A percentile compares a stretch with the other conserved stretches of the same genome.
Conservation (phyloP, 2,113 vertebrate genomes). For the Prochilodus magdalenae region DNA sequence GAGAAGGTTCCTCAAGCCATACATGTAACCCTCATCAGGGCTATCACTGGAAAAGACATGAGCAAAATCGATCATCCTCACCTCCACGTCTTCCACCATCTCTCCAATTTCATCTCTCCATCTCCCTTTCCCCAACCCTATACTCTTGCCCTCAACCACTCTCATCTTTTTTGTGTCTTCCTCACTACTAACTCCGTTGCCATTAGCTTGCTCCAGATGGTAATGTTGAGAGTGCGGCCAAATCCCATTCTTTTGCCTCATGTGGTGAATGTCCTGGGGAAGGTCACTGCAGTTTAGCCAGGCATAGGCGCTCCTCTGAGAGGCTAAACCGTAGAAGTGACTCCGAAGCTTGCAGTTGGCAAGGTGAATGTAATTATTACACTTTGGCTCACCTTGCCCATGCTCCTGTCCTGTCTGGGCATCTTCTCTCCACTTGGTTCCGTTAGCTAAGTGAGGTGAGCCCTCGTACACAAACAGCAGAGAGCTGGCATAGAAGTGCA, state of each 20-base stretch:
- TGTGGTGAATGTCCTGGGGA: not conserved
- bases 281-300: not conserved
- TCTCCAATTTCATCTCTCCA: not conserved
- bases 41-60: conserved; percentile 92
- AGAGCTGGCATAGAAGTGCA: conserved; percentile 95
- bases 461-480: conserved; percentile 97
- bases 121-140: not conserved
- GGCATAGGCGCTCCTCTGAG: not conserved
- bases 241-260: conserved; percentile 24
- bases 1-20: conserved; percentile 92
- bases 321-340: not conserved
- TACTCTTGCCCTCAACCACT: not conserved
- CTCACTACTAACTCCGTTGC: conserved; percentile 72
- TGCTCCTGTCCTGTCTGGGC: not conserved
- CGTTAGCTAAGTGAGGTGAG: conserved; percentile 6
- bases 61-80: conserved; percentile 98
- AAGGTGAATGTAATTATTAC: conserved; percentile 81
- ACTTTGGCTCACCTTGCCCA: conserved; percentile 72
- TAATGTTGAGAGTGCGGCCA: not conserved
- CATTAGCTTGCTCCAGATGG: conserved; percentile 77
- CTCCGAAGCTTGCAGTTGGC: conserved; percentile 1
- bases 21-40: conserved; percentile 90
- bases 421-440: conserved; percentile 1
- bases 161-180: conserved; percentile 10
- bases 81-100: conserved; percentile 76